These are phyloP conservation scores for Netelia melanura DNA, from an alignment of 2,888 invertebrate species.

Conservation along the genomic window DNA sequence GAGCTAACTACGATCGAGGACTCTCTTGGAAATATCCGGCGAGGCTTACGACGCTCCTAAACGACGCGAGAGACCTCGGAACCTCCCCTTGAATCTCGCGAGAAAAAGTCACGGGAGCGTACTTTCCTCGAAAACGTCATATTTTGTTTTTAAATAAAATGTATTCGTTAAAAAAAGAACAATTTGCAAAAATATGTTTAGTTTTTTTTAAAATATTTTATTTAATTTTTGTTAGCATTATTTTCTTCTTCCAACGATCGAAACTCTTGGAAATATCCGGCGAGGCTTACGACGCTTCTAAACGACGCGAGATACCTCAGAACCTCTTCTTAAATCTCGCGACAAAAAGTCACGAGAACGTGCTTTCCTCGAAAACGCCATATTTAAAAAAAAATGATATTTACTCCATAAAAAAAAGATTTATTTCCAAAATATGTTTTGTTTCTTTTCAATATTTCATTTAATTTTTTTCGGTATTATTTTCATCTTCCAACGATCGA, in stretches of 20 bases:
- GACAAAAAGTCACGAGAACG: neutral
- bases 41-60: neutral
- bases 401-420: too few relatives aligned
- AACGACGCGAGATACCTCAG: constrained; percentile 1
- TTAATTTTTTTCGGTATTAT: too few relatives aligned
- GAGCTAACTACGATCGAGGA: constrained; percentile 17
- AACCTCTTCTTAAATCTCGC: neutral
- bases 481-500: too few relatives aligned
- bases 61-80: constrained; percentile 1
- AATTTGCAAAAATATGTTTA: too few relatives aligned
- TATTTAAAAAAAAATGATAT: too few relatives aligned
- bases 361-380: neutral
- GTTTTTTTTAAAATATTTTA: too few relatives aligned
- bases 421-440: too few relatives aligned
- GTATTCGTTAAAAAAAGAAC: too few relatives aligned
- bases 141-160: too few relatives aligned
- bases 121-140: neutral
- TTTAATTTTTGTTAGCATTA: too few relatives aligned
- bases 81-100: neutral
- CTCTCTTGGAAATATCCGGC: constrained; percentile 18
- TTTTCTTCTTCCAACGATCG: neutral
- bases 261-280: constrained; percentile 19
- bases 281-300: neutral
- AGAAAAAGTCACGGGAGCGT: neutral
- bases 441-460: too few relatives aligned